Conservation (phyloP, 2,113 vertebrate genomes). For the Felis catus region DNA sequence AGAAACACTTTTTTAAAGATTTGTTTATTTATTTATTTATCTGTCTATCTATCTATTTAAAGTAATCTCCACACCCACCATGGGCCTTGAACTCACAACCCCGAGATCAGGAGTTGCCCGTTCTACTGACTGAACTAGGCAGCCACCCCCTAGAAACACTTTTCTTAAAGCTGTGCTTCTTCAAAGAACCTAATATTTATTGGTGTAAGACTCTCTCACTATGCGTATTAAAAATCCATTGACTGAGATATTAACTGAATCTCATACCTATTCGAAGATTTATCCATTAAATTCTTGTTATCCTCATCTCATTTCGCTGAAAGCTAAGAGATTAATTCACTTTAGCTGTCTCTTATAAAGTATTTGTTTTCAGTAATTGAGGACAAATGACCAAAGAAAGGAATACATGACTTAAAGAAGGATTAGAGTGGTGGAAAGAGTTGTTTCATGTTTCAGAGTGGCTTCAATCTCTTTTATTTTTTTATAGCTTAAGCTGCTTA, state of each 20-base stretch:
- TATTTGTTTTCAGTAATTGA: constrained; percentile 51
- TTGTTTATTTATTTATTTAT: no score
- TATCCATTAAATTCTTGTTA: not conserved
- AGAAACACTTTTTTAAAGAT: not conserved
- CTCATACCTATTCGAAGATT: not conserved
- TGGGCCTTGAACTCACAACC: no score
- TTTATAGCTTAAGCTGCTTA: constrained; percentile 18
- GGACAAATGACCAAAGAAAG: constrained; percentile 32
- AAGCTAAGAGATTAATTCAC: constrained; percentile 8
- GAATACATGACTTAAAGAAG: not conserved
- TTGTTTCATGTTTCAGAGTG: constrained; percentile 28
- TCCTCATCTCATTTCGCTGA: not conserved
- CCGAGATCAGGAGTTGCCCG: no score
- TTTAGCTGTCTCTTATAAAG: not conserved
- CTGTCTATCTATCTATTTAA: no score
- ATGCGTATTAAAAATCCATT: not conserved
- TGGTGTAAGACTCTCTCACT: not conserved
- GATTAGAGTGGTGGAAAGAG: not conserved
- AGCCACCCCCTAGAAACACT: no score
- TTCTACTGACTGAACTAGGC: no score
- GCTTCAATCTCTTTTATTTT: not conserved
- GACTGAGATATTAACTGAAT: not conserved
- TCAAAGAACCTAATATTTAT: not conserved
- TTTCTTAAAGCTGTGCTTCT: not conserved
- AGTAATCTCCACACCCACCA: no score